These are phyloP conservation scores for Macquaria ambigua DNA, from an alignment of 2,113 vertebrate genomes.

Conservation along the genomic window DNA sequence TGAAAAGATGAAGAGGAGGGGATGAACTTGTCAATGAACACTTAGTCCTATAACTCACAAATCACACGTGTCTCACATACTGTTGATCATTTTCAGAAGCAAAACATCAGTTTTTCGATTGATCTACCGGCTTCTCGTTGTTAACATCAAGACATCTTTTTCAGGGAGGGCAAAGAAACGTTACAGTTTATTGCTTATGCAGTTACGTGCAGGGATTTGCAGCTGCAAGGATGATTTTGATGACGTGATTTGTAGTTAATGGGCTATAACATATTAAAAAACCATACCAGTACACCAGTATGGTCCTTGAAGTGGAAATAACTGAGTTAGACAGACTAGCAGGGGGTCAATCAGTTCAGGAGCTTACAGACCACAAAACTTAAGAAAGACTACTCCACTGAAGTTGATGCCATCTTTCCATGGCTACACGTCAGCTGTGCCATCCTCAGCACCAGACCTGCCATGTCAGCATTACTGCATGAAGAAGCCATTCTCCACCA, in stretches of 20 bases:
- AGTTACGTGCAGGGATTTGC: background rate
- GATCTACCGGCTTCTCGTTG: background rate
- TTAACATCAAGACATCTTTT: background rate
- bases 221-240: background rate
- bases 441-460: constrained; percentile 40
- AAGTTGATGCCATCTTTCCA: constrained; percentile 61
- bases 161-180: background rate
- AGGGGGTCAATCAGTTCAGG: constrained; percentile 44
- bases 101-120: background rate
- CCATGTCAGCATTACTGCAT: constrained; percentile 45
- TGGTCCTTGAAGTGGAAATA: constrained; percentile 18
- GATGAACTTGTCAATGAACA: background rate
- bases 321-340: constrained; percentile 5
- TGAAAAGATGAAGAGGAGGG: background rate
- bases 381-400: constrained; percentile 17
- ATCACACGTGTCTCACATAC: background rate
- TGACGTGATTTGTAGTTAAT: background rate
- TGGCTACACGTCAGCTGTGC: constrained; percentile 40
- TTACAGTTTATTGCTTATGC: background rate
- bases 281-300: background rate
- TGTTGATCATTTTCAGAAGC: background rate
- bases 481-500: background rate
- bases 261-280: background rate
- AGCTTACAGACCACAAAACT: constrained; percentile 25
- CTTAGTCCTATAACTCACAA: background rate